A percentile compares a stretch with the other conserved stretches of the same genome.
phyloP scores from a whole-genome alignment of 1,140 invertebrate species.

The Halictus rubicundus region DNA sequence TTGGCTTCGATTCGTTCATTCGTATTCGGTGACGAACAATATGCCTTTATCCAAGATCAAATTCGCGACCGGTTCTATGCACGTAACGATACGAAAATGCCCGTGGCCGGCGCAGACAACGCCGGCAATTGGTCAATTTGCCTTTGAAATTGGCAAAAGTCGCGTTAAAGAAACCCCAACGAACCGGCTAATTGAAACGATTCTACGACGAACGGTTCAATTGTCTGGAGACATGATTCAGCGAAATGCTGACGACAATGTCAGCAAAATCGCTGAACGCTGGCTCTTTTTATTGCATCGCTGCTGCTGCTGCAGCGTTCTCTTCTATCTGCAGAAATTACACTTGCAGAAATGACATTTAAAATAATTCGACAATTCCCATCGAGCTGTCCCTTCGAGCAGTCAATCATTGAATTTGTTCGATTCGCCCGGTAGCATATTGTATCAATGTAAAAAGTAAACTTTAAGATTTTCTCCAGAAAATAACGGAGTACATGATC shows the following conservation, averaged over 20 bases:
- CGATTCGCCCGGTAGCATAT: too few species aligned
- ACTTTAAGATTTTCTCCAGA: too few species aligned
- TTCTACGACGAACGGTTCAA: neutral
- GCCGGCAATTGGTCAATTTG: conserved; percentile 20
- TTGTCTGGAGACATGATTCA: neutral
- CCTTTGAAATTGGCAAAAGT: neutral
- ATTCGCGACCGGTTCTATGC: conserved; percentile 15
- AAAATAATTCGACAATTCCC: too few species aligned
- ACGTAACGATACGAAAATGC: conserved; percentile 9
- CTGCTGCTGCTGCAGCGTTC: too few species aligned
- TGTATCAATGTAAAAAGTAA: too few species aligned
- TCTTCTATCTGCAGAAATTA: too few species aligned
- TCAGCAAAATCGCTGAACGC: neutral
- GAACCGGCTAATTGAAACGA: neutral
- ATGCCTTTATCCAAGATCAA: conserved; percentile 33
- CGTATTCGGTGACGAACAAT: conserved; percentile 36
- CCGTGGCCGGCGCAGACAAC: too few species aligned
- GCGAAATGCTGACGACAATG: neutral
- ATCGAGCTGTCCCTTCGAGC: too few species aligned
- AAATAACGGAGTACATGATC: too few species aligned
- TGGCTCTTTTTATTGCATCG: neutral
- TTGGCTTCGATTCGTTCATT: conserved; percentile 23
- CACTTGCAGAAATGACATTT: too few species aligned
- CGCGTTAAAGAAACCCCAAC: neutral
- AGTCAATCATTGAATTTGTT: too few species aligned